A percentile compares a stretch with the other conserved stretches of the same genome.
These are phyloP conservation scores for Trichosurus vulpecula DNA, from an alignment of 2,797 vertebrate species.

Conservation along the genomic window DNA sequence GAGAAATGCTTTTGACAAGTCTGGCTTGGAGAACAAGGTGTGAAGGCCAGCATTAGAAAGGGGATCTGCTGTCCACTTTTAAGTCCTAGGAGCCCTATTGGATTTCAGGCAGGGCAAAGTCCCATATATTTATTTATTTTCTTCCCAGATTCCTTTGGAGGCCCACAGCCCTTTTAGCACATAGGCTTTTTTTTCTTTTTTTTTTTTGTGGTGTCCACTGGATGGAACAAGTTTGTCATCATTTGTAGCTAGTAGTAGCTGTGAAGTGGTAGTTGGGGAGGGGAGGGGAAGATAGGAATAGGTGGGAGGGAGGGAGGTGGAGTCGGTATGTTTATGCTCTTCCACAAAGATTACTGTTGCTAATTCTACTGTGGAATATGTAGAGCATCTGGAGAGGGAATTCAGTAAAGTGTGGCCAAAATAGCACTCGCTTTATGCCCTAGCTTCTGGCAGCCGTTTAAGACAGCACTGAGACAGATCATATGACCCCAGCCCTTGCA, in stretches of 20 bases:
- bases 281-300: neutral
- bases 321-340: constrained; percentile 75
- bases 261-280: constrained; percentile 42
- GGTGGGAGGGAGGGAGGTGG: constrained; percentile 52
- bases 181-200: constrained; percentile 54
- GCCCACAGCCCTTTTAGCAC: constrained; percentile 43
- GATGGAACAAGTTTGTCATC: constrained; percentile 81
- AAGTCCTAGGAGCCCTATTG: constrained; percentile 64
- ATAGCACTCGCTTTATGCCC: constrained; percentile 82
- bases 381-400: constrained; percentile 84
- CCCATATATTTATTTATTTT: constrained; percentile 52
- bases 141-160: constrained; percentile 6
- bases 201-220: constrained; percentile 71
- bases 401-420: constrained; percentile 83
- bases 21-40: constrained; percentile 29
- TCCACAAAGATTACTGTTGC: constrained; percentile 78
- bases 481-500: constrained; percentile 84
- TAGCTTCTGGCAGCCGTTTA: constrained; percentile 81
- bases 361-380: constrained; percentile 83
- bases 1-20: constrained; percentile 69
- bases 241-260: constrained; percentile 63
- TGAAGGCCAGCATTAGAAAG: constrained; percentile 33
- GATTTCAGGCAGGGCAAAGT: constrained; percentile 66
- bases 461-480: constrained; percentile 84
- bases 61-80: constrained; percentile 66